A percentile compares a stretch with the other conserved stretches of the same genome.
These are phyloP conservation scores for Andrena trimmerana DNA, from an alignment of 2,888 invertebrate genomes.

Conservation along the genomic window DNA sequence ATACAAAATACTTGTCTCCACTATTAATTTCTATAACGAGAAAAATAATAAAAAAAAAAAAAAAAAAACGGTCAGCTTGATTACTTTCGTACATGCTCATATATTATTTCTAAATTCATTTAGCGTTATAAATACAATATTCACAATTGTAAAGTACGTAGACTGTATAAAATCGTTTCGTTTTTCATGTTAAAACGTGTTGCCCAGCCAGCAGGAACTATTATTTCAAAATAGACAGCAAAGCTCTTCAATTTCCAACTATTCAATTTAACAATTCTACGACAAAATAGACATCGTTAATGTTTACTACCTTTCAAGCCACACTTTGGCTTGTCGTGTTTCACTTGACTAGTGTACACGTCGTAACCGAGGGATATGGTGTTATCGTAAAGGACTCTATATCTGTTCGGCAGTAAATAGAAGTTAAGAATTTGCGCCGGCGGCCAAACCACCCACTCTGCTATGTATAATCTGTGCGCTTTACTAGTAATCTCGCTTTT, in stretches of 20 bases:
- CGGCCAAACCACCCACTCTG: conserved; percentile 97
- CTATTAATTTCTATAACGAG: conserved; percentile 3
- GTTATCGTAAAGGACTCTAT: conserved; percentile 95
- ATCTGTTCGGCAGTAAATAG: conserved; percentile 92
- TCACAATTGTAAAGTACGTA: neutral
- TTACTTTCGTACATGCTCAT: neutral
- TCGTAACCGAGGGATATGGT: conserved; percentile 94
- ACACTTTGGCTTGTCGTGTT: conserved; percentile 85
- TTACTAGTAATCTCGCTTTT: conserved; percentile 90
- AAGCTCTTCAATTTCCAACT: neutral
- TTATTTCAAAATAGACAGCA: too few species aligned
- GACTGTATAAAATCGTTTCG: neutral
- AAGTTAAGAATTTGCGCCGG: conserved; percentile 97
- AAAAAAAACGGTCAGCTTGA: neutral
- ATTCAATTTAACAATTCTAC: neutral
- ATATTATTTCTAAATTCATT: conserved; percentile 20
- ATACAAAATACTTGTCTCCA: conserved; percentile 11
- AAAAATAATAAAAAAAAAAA: conserved; percentile 9
- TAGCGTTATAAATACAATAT: neutral
- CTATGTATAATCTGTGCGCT: conserved; percentile 91
- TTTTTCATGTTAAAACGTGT: neutral
- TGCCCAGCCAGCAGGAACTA: neutral
- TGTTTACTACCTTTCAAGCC: neutral
- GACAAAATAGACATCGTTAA: neutral
- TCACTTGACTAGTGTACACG: conserved; percentile 93